A percentile compares a stretch with the other conserved stretches of the same genome.
phyloP scores from a whole-genome alignment of 2,888 invertebrate species.

The Mimachlamys varia region DNA sequence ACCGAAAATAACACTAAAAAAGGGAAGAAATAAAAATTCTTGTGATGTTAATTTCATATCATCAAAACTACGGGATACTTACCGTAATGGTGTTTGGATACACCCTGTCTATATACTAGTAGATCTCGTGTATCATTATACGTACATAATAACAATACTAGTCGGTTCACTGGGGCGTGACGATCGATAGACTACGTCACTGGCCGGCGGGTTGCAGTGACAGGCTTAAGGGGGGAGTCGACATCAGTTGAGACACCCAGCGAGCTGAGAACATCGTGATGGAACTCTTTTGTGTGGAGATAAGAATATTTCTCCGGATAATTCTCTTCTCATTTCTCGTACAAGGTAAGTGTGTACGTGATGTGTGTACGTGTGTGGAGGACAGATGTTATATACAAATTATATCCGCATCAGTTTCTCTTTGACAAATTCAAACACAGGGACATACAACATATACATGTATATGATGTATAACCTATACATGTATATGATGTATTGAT shows the following conservation, averaged over 20 bases:
- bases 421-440: too few species aligned
- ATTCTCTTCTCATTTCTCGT: not conserved
- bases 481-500: too few species aligned
- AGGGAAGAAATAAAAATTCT: not conserved
- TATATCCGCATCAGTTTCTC: not conserved
- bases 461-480: too few species aligned
- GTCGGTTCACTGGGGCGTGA: not conserved
- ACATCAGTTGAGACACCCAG: not conserved
- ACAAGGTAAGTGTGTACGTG: not conserved
- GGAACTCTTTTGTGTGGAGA: slow-evolving; percentile 10
- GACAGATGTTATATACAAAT: not conserved
- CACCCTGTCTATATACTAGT: not conserved
- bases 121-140: not conserved
- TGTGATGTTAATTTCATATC: not conserved
- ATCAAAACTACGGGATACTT: not conserved
- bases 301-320: not conserved
- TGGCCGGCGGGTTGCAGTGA: not conserved
- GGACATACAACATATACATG: too few species aligned
- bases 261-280: not conserved
- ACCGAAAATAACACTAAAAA: not conserved
- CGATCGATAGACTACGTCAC: slow-evolving; percentile 13
- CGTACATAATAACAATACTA: not conserved
- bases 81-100: not conserved
- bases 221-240: not conserved
- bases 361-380: not conserved